Conservation (phyloP, 2,888 invertebrate genomes). For the Gymnocheta viridis region DNA sequence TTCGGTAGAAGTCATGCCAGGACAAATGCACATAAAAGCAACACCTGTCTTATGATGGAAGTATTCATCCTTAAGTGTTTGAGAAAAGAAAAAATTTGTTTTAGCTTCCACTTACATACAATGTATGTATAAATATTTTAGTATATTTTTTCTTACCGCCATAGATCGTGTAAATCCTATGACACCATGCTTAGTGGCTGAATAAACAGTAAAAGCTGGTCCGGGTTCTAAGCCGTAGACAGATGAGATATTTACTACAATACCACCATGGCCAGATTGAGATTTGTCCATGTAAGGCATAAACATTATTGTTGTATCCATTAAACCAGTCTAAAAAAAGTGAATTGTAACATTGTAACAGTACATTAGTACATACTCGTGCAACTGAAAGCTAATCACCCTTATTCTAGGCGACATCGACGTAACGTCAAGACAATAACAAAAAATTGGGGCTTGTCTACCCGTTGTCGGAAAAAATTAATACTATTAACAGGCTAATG, state of each 20-base stretch:
- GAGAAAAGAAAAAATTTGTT: background rate
- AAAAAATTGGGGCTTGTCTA: no score
- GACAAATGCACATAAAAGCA: conserved; percentile 77
- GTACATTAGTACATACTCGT: no score
- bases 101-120: background rate
- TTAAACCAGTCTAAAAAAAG: conserved; percentile 75
- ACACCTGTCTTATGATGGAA: conserved; percentile 78
- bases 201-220: conserved; percentile 78
- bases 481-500: no score
- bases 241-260: conserved; percentile 79
- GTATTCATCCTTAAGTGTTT: conserved; percentile 72
- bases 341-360: no score
- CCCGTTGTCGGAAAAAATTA: no score
- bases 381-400: no score
- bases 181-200: conserved; percentile 80
- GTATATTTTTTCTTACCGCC: conserved; percentile 72
- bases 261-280: conserved; percentile 78
- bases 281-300: conserved; percentile 79
- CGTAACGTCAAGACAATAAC: no score
- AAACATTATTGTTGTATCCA: conserved; percentile 76
- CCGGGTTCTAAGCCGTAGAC: conserved; percentile 79
- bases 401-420: no score
- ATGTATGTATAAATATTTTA: background rate
- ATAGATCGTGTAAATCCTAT: conserved; percentile 80
- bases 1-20: conserved; percentile 78